Base-by-base conservation (phyloP, 2,888 invertebrate species). In the Volucella bombylans region DNA sequence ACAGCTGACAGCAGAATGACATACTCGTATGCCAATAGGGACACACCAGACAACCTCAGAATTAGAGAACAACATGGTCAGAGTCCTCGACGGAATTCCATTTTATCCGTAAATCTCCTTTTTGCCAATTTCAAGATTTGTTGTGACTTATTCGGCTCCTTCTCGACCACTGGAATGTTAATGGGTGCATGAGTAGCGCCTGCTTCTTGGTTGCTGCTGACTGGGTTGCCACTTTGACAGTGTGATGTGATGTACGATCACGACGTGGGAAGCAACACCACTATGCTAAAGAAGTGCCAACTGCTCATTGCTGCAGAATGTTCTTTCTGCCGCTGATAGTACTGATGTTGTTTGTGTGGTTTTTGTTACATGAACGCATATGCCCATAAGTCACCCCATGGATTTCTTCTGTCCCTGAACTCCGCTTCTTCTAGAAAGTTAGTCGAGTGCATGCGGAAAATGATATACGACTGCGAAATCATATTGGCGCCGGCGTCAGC, bases 181-280 rank as follows among this genome's bases (percentile, higher is more conserved):
- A 85, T 85, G 85, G 85, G 85, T 81, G 85, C 81, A 77, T 85
- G 85, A 85, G 81, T 85, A 76, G 76, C 72, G 81, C 67, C 72
- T 78, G 72, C 45, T 73, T 54, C 43, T 80, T 38, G 67, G 52
- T 55, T 12, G 45, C 31, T 59, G 65, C 59, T 62, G 73, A 23
- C 18, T 23, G 18, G 18, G 2, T 72, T 62, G 72, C 71, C 62
- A 76, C 68, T 61, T 31, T 85, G 83, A 80, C 83, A 85, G 62
- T 76, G 81, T 72, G 77, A 85, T 81, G 85, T 85, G 76, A 85
- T 85, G 81, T 81, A 81, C 77, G 85, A 85, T 81, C 85, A 72
- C 85, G 81, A 85, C 85, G 85, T 85, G 76, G 83, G 85, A 57
- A 49, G 65, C 39, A 77, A 71, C 76, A 74, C 69, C 67, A 12